A percentile compares a stretch with the other conserved stretches of the same genome.
Evolutionary conservation across 2,888 invertebrate genomes (phyloP).

Genomic region (Drosophila trichaetosa): DNA sequence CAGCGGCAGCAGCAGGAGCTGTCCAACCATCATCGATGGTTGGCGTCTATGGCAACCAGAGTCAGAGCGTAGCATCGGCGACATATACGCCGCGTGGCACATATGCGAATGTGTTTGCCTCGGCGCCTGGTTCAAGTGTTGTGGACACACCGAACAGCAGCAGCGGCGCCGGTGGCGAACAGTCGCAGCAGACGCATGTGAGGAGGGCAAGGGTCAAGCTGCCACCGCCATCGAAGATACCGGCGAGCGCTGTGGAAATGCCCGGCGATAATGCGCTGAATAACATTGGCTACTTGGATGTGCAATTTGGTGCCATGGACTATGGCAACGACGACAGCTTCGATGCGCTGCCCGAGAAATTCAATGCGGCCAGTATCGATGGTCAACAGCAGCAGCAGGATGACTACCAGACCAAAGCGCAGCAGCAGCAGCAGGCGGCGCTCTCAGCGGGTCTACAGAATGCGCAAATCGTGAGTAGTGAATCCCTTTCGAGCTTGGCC

Average conservation of each 20-base stretch:
- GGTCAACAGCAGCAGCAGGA: conserved; percentile 80
- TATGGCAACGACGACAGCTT: conserved; percentile 86
- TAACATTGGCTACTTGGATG: conserved; percentile 92
- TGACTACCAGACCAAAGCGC: conserved; percentile 83
- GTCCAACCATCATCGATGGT: conserved; percentile 53
- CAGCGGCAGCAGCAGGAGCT: conserved; percentile 56
- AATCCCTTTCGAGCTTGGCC: not conserved
- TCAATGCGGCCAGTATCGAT: conserved; percentile 80
- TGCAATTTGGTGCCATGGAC: conserved; percentile 96
- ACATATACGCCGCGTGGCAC: conserved; percentile 80
- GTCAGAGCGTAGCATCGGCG: conserved; percentile 27
- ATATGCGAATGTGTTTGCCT: conserved; percentile 84
- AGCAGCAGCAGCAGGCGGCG: conserved; percentile 77
- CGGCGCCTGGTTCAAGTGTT: conserved; percentile 63
- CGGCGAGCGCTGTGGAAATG: conserved; percentile 97
- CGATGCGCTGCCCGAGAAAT: conserved; percentile 84
- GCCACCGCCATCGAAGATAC: conserved; percentile 96
- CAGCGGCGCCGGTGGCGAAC: conserved; percentile 71
- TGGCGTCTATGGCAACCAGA: conserved; percentile 53
- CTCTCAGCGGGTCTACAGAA: conserved; percentile 81
- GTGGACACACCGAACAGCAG: conserved; percentile 53
- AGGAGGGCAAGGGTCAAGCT: conserved; percentile 89
- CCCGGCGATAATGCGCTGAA: conserved; percentile 92
- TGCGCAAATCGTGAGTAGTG: conserved; percentile 83
- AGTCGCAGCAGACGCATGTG: conserved; percentile 84